Base-by-base conservation (phyloP, 2,888 invertebrate genomes). In the Campoplex nolae region DNA sequence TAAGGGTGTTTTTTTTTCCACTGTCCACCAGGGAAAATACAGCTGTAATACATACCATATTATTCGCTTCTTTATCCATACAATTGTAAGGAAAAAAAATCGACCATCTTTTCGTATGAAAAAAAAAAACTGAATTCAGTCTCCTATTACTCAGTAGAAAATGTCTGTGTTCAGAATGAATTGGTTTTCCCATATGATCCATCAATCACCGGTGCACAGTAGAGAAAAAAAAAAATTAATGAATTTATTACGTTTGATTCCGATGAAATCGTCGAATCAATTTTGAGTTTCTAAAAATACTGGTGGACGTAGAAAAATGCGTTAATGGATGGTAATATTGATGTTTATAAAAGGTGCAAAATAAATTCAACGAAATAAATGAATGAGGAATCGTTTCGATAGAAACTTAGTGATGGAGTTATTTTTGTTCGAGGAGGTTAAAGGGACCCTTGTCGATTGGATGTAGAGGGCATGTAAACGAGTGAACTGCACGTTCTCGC, bases 401-500 rank as follows among this genome's bases (percentile, higher is more conserved):
- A 32, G 23, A 32, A 62, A 32, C 4, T 1, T 16, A 16, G 11
- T 3, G 16, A 16, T 16, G 16, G 32, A 32, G 62, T 42, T n/a
- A 68, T 23, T 9, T 23, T 68, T 68, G n/a, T 68, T 38, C 7
- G 38, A 67, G 13, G 23, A 42, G 3, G 28, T 35, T 18, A 3
- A 45, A 11, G 28, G 35, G 35, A 80, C 45, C n/a, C 48, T 48
- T 42, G 32, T 65, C 88, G 91, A 92, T 91, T 65, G 86, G 91
- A 92, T 91, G 90, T 91, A 88, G 56, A 58, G 90, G 89, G 80
- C 90, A 92, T 93, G 93, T 92, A 93, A 93, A 93, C 92, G 92
- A 92, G 91, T 89, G 88, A 70, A 65, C 45, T 62, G 88, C 87
- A 90, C 90, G 90, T 89, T 90, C 90, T 90, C 89, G 90, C 91